A percentile compares a stretch with the other conserved stretches of the same genome.
phyloP scores from a whole-genome alignment of 92 coral and sea anemone species.

The Desmophyllum pertusum region DNA sequence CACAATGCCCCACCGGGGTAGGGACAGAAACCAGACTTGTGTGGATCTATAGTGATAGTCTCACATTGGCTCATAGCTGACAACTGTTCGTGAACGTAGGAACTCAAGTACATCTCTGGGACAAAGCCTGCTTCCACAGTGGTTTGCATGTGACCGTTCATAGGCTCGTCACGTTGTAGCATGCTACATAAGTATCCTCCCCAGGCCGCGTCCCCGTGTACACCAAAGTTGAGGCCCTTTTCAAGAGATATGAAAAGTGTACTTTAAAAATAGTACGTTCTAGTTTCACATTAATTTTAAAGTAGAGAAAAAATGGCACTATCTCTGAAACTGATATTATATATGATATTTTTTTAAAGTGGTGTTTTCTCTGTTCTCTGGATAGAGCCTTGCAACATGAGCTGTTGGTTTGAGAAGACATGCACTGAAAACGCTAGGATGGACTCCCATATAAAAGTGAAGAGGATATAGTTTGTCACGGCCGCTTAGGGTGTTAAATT shows the following conservation, averaged over 20 bases:
- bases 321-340: too few species aligned
- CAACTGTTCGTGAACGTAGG: slow-evolving; percentile 60
- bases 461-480: too few species aligned
- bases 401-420: too few species aligned
- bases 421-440: too few species aligned
- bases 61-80: slow-evolving; percentile 71
- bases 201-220: slow-evolving; percentile 92
- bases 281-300: not conserved
- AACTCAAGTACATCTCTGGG: slow-evolving; percentile 73
- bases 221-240: slow-evolving; percentile 68
- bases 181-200: slow-evolving; percentile 95
- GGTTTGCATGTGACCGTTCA: not conserved
- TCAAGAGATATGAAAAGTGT: not conserved
- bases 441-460: too few species aligned
- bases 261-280: not conserved
- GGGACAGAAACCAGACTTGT: slow-evolving; percentile 91
- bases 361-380: too few species aligned
- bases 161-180: slow-evolving; percentile 77
- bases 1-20: slow-evolving; percentile 93
- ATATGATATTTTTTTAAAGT: too few species aligned
- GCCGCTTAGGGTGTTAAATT: too few species aligned
- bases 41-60: slow-evolving; percentile 92
- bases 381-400: too few species aligned
- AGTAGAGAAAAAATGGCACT: too few species aligned
- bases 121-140: slow-evolving; percentile 51